Evolutionary conservation across 2,113 vertebrate species (phyloP), one percentile per base, ranked within the genome.

Genomic region (Ophiodon elongatus): DNA sequence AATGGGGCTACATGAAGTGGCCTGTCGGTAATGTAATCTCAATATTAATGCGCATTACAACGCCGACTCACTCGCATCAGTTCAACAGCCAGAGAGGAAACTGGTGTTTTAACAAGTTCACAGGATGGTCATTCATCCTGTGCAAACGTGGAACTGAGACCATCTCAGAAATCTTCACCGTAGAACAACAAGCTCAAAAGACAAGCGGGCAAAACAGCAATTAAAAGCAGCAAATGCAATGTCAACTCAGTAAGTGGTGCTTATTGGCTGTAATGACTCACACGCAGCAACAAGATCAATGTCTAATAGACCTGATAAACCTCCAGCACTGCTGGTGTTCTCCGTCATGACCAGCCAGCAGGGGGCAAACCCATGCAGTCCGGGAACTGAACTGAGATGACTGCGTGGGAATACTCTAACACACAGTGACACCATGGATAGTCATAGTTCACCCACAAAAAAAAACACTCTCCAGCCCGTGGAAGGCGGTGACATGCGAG

Each of bases 301-400:
- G 65, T 21, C 8, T 27, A 39, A 84, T 37, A 80, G 41, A 75
- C 62, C 31, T 19, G 21, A n/a, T 21, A 37, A 69, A 52, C 31
- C 19, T 71, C 45, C 77, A 39, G 45, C 14, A 23, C 43, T 31
- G 21, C 1, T 47, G 57, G 15, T 15, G 21, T 25, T 0, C 70
- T 50, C 15, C 56, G 82, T 39, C 29, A 4, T 0, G 11, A 76
- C 9, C 31, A 13, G 57, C 93, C 94, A 93, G 89, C 86, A 93
- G 91, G 80, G 86, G 92, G 92, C 83, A n/a, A 50, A 72, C 33
- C 33, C 33, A 2, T 76, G 47, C 76, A 83, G 35, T 10, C 15
- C 71, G 59, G 64, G 33, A 75, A 23, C 62, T 75, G 29, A 75
- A 11, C 57, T 71, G 14, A 67, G 15, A 50, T 0, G 57, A 73